Percentiles rank a stretch among this genome's conserved stretches.
Evolutionary conservation across 2,888 invertebrate species (phyloP).

Genomic region (Terebella lapidaria): DNA sequence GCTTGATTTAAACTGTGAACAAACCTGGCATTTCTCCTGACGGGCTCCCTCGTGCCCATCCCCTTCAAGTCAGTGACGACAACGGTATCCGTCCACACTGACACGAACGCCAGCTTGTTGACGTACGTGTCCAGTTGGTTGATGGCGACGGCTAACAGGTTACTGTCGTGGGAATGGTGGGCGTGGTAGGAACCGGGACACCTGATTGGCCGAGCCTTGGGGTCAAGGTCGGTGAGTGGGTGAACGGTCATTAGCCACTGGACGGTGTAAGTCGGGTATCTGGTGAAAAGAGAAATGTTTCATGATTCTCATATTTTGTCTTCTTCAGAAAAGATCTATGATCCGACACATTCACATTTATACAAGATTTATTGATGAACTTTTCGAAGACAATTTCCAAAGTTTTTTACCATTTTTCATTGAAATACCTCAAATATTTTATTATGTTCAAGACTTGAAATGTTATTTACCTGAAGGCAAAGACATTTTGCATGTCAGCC

Average conservation of each 20-base stretch:
- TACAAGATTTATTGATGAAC: too few species aligned
- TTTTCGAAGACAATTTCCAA: too few species aligned
- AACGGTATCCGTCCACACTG: conserved; percentile 40
- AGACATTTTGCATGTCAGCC: conserved; percentile 23
- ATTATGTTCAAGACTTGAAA: not conserved
- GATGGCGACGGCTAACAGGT: conserved; percentile 44
- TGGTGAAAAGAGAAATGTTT: too few species aligned
- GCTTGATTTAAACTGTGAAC: too few species aligned
- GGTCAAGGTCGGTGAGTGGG: conserved; percentile 12
- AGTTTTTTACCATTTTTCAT: too few species aligned
- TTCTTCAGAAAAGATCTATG: too few species aligned
- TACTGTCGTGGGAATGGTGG: conserved; percentile 38
- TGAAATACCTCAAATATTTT: not conserved
- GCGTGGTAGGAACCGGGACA: conserved; percentile 35
- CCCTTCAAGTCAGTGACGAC: conserved; percentile 36
- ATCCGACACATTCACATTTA: not conserved
- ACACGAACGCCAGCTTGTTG: conserved; percentile 42
- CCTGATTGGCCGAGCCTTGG: conserved; percentile 32
- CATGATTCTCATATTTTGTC: not conserved
- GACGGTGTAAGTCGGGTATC: conserved; percentile 9
- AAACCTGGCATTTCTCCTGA: conserved; percentile 11
- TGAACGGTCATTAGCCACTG: conserved; percentile 19
- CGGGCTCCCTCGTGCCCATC: conserved; percentile 17
- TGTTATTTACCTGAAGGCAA: conserved; percentile 20
- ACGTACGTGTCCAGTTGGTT: conserved; percentile 39